Evolutionary conservation across 2,888 invertebrate genomes (phyloP), one percentile per base, ranked within the genome.

Genomic region (Pteria penguin): DNA sequence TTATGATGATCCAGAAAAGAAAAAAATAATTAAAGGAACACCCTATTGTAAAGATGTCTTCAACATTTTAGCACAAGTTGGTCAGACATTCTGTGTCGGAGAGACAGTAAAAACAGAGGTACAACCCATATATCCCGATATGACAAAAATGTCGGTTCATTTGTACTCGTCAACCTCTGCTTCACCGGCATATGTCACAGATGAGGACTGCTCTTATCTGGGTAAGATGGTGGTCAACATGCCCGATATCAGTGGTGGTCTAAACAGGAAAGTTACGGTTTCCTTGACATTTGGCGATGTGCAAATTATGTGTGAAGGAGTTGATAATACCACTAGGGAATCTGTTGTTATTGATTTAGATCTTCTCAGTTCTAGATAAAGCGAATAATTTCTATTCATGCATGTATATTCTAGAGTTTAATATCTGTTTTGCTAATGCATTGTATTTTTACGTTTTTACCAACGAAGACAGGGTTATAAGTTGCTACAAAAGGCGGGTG

Each of bases 211-310:
- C 32, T 33, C 32, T 18, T 33, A 24, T n/a, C 60, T 78, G 2
- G 77, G 77, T 18, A 62, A 67, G 14, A 70, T 78, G 11, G 5
- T 33, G 1, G 70, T 78, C 2, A 52, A 71, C 24, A 74, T 78
- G 45, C 70, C 71, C 2, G 54, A 58, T 0, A 31, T 14, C 14
- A 26, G 26, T 0, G 29, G 58, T 0, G 68, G 65, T 1, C 5
- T 3, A 1, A 36, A 77, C n/a, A 63, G 68, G 4, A 70, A 52
- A 32, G 73, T 73, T 2, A 63, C 29, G 1, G 65, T 77, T 1
- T 67, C 62, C 0, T 27, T 77, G 32, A 73, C 69, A 8, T 77
- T 77, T 60, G 76, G 76, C 4, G 69, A 77, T n/a, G 65, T 68
- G 4, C 74, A 74, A 26, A 33, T 78, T 1, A 32, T 57, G 27